Evolutionary conservation across 2,797 vertebrate species (phyloP).

Genomic region (Lepilemur septentrionalis): DNA sequence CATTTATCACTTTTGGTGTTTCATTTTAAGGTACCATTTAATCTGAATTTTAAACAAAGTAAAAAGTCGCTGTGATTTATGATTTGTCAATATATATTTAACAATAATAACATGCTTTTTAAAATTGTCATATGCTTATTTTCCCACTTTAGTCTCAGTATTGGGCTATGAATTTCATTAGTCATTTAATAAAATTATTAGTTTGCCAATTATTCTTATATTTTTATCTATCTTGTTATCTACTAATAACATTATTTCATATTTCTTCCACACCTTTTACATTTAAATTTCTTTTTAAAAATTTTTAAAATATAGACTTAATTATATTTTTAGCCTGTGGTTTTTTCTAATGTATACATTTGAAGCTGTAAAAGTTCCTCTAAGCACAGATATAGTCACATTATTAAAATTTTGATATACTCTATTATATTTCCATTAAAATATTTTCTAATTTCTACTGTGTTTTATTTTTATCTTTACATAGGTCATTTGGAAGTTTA

Average conservation of each 20-base stretch:
- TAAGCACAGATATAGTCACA: neutral
- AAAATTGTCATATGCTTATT: neutral
- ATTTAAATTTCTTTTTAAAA: neutral
- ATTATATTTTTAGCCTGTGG: neutral
- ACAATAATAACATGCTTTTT: neutral
- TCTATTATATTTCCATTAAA: neutral
- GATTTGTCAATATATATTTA: neutral
- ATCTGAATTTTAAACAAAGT: neutral
- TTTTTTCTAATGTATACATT: neutral
- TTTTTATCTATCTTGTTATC: neutral
- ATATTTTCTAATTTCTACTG: neutral
- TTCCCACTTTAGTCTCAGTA: neutral
- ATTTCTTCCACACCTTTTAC: neutral
- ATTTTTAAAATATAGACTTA: neutral
- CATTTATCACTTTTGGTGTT: neutral
- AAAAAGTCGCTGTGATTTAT: neutral
- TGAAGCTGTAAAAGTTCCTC: neutral
- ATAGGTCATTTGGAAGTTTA: neutral
- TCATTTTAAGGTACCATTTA: neutral
- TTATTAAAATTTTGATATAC: neutral
- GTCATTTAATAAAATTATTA: neutral
- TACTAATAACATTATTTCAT: neutral
- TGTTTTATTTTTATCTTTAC: neutral
- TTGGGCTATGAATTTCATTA: neutral
- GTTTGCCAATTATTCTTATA: neutral